Evolutionary conservation across 1,140 invertebrate genomes (phyloP), one percentile per base, ranked within the genome.

Genomic region (Leptinotarsa texana): DNA sequence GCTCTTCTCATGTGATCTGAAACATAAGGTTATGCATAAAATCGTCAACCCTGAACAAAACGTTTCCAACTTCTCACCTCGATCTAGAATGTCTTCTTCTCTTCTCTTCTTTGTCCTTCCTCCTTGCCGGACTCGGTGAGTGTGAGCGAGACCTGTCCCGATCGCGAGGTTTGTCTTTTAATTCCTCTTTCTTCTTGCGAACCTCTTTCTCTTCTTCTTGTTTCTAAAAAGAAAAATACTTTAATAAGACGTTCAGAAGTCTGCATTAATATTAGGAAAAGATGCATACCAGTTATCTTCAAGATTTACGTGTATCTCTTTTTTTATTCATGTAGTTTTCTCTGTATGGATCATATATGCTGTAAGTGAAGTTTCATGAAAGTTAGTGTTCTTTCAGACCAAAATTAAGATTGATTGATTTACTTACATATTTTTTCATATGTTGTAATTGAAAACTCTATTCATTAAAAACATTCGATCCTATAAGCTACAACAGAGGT

Each of bases 121-220:
- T 81, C 27, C 78, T 78, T 22, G 21, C 67, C 1, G 83, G 83
- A 73, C 82, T 84, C 0, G 83, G 82, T 22, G 84, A 85, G 72
- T 80, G 84, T 24, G 80, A 79, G 21, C 74, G 68, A 5, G 88
- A 88, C 79, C 85, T 87, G 21, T 84, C 83, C 17, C 83, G 78
- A 42, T 89, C 83, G 17, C 83, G 80, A 47, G 88, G 83, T 57
- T 88, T 86, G 63, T 86, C 87, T 63, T 85, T 85, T 24, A 85
- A 81, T 66, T 81, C 80, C 48, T 84, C 82, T 69, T 85, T 86
- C 63, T 83, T 81, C 61, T 85, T 82, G 63, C 81, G 83, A 24
- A 86, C 86, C 79, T 87, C 86, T 73, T 86, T 86, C 74, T 86
- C 89, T 82, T 90, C 89, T 79, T 92, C 90, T 87, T 91, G 89